Conservation (phyloP, 1,140 invertebrate genomes). For the Hypothenemus hampei region DNA sequence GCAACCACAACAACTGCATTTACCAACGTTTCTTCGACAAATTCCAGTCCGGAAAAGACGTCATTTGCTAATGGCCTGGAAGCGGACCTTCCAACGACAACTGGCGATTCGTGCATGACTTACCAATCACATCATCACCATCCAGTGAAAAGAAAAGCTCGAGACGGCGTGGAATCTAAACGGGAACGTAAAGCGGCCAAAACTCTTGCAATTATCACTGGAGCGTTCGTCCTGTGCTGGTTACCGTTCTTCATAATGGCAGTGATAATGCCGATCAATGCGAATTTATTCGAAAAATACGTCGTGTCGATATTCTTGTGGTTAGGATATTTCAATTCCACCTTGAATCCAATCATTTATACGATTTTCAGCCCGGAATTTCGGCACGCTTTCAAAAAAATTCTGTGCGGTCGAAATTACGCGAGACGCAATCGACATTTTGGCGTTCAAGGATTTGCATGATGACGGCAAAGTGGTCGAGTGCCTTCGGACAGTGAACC, state of each 20-base stretch:
- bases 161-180: constrained; percentile 69
- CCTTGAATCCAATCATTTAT: constrained; percentile 84
- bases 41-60: constrained; percentile 63
- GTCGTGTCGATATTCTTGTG: constrained; percentile 70
- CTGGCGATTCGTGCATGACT: constrained; percentile 44
- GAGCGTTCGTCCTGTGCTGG: constrained; percentile 80
- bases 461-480: constrained; percentile 45
- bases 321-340: constrained; percentile 85
- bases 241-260: constrained; percentile 86
- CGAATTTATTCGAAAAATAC: constrained; percentile 45
- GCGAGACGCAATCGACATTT: constrained; percentile 47
- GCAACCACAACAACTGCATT: constrained; percentile 54
- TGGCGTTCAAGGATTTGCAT: constrained; percentile 41
- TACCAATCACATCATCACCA: constrained; percentile 43
- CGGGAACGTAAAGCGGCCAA: constrained; percentile 88
- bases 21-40: constrained; percentile 64
- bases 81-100: constrained; percentile 57
- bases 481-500: constrained; percentile 39
- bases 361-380: constrained; percentile 88
- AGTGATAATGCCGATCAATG: constrained; percentile 73
- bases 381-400: constrained; percentile 76
- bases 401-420: constrained; percentile 62
- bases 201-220: constrained; percentile 86
- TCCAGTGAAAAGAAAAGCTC: constrained; percentile 53
- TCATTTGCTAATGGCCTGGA: constrained; percentile 65